Base-by-base conservation (phyloP, 2,888 invertebrate genomes). In the Lasioglossum lativentre region DNA sequence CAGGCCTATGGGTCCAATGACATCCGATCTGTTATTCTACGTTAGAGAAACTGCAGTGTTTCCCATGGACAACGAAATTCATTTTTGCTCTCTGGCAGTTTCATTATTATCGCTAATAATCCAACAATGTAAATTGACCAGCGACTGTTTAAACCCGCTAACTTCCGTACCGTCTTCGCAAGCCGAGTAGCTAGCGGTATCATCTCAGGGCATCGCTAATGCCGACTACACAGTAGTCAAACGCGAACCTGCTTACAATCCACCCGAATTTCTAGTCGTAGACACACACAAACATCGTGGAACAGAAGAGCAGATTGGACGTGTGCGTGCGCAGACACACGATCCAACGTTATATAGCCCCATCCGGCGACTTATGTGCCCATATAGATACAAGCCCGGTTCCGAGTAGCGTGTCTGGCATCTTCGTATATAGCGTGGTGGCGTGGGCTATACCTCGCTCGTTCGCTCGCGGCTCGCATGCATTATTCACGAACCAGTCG, bases 401-500 rank as follows among this genome's bases (percentile, higher is more conserved):
- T 90, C 90, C 89, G 86, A 90, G 91, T 91, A 91, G 90, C 91
- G 89, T 91, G 91, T 91, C 91, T 91, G 91, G 90, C 87, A 91
- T 91, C 87, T 89, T 91, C 86, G 90, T 86, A 89, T 88, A 91
- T 90, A 91, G 91, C 85, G 79, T 83, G 78, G 86, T 86, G 85
- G 90, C 92, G 91, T 92, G 90, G 92, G 92, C 30, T 66, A 66
- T 66, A 66, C 34, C 66, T 66, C 66, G 66, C 63, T 59, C 59
- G 5, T 34, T 66, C 66, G 66, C 90, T 90, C 89, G 83, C 90
- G 90, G 89, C 90, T 89, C 89, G 86, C 90, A 91, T 92, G 92
- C 92, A 92, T 92, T 92, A 92, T 92, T 92, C 92, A 92, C 92
- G 90, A 91, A 90, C 88, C 88, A 91, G 90, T 88, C 90, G 79